Evolutionary conservation across 2,113 vertebrate species (phyloP).

Genomic region (Cyprinodon brontotheroides): DNA sequence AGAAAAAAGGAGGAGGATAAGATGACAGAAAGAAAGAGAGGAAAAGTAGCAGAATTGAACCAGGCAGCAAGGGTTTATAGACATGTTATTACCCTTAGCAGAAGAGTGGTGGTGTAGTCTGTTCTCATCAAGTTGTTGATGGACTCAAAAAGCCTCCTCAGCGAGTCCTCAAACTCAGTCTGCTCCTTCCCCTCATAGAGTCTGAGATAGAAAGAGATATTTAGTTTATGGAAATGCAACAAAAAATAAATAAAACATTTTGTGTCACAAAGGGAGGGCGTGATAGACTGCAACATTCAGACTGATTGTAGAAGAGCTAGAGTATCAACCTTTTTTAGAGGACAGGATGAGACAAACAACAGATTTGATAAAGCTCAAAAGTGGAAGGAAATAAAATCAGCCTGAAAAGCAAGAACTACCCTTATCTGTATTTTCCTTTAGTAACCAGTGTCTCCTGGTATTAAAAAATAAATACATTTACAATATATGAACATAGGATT

Average conservation of each 20-base stretch:
- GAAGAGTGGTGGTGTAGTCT: slow-evolving; percentile 86
- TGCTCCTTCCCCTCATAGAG: slow-evolving; percentile 97
- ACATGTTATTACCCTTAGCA: slow-evolving; percentile 85
- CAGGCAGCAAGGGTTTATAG: background rate
- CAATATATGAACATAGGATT: no score
- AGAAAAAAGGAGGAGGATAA: background rate
- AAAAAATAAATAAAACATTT: background rate
- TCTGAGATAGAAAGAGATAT: slow-evolving; percentile 64
- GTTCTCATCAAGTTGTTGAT: slow-evolving; percentile 97
- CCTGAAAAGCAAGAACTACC: background rate
- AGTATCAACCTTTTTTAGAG: background rate
- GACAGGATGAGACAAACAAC: slow-evolving; percentile 7
- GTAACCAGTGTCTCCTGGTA: background rate
- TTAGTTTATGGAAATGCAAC: slow-evolving; percentile 15
- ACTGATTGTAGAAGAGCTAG: background rate
- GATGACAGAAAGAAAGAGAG: slow-evolving; percentile 7
- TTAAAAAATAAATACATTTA: no score
- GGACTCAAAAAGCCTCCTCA: slow-evolving; percentile 94
- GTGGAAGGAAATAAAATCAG: background rate
- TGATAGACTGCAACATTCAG: background rate
- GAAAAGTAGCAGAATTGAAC: background rate
- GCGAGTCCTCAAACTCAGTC: slow-evolving; percentile 93
- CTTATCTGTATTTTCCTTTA: background rate
- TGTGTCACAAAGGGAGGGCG: background rate
- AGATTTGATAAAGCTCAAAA: background rate